These are phyloP conservation scores for Aphelenchoides fujianensis DNA, from an alignment of 1,140 invertebrate genomes.

Conservation along the genomic window DNA sequence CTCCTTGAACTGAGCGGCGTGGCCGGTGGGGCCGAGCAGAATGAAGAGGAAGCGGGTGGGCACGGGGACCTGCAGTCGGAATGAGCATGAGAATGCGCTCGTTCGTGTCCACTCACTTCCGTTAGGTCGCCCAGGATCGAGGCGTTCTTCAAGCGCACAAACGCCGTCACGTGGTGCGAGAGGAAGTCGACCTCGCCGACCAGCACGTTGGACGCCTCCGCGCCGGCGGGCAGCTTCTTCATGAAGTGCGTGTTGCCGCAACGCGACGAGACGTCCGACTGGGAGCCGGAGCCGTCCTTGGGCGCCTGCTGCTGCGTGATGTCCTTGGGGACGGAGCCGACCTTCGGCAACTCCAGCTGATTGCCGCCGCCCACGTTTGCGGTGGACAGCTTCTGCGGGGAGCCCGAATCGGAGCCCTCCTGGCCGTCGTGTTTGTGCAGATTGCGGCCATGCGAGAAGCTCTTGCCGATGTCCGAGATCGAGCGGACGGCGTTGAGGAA, in stretches of 20 bases:
- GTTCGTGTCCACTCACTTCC: conserved; percentile 67
- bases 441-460: conserved; percentile 91
- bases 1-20: conserved; percentile 84
- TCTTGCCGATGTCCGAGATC: conserved; percentile 89
- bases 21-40: conserved; percentile 80
- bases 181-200: conserved; percentile 96
- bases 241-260: conserved; percentile 87
- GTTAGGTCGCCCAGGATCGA: conserved; percentile 88
- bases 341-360: conserved; percentile 58
- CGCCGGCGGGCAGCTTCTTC: conserved; percentile 91
- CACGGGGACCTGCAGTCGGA: conserved; percentile 73
- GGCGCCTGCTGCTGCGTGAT: conserved; percentile 32
- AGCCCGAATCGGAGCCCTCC: conserved; percentile 29
- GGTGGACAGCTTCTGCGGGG: conserved; percentile 38
- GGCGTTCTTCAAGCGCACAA: conserved; percentile 83
- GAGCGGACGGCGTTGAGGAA: conserved; percentile 88
- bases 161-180: conserved; percentile 82
- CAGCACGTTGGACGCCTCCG: conserved; percentile 93
- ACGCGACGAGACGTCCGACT: conserved; percentile 58
- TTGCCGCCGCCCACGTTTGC: conserved; percentile 15
- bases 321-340: conserved; percentile 58
- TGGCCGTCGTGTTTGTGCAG: conserved; percentile 48
- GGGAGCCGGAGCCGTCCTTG: conserved; percentile 51
- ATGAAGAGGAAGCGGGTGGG: conserved; percentile 93
- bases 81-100: conserved; percentile 6